Conservation (phyloP, 2,113 vertebrate genomes). For the Siniperca chuatsi region DNA sequence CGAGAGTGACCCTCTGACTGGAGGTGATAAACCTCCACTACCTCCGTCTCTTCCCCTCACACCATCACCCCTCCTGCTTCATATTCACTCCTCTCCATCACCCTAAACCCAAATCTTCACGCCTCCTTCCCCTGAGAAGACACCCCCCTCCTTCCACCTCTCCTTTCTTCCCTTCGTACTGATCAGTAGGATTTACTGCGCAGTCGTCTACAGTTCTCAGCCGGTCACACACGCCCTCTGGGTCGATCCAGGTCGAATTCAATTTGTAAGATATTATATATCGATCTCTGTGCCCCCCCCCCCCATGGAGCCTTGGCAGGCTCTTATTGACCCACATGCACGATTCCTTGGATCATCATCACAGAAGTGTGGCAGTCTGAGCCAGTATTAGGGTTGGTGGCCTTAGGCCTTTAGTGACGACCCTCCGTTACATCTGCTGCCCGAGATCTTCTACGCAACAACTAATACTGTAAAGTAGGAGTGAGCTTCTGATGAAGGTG, state of each 20-base stretch:
- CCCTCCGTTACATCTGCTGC: slow-evolving; percentile 55
- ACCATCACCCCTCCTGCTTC: slow-evolving; percentile 57
- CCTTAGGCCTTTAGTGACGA: slow-evolving; percentile 52
- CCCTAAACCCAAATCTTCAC: slow-evolving; percentile 57
- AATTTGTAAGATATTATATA: slow-evolving; percentile 90
- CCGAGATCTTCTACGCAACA: slow-evolving; percentile 24
- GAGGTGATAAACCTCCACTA: slow-evolving; percentile 71
- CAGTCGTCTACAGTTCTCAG: slow-evolving; percentile 77
- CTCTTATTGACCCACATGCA: slow-evolving; percentile 80
- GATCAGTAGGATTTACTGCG: slow-evolving; percentile 85
- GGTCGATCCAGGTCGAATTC: slow-evolving; percentile 88
- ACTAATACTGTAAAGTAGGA: not conserved
- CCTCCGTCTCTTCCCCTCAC: slow-evolving; percentile 44
- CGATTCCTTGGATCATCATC: slow-evolving; percentile 74
- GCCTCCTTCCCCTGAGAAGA: slow-evolving; percentile 55
- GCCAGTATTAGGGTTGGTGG: slow-evolving; percentile 60
- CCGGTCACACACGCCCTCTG: slow-evolving; percentile 75
- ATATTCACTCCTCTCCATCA: slow-evolving; percentile 56
- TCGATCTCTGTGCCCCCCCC: slow-evolving; percentile 79
- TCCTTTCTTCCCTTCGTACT: slow-evolving; percentile 36
- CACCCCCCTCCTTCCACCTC: slow-evolving; percentile 46
- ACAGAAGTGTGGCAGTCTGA: slow-evolving; percentile 64
- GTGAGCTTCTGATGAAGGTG: slow-evolving; percentile 10
- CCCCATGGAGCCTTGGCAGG: slow-evolving; percentile 59
- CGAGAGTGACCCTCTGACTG: slow-evolving; percentile 69